phyloP scores from a whole-genome alignment of 2,113 vertebrate genomes.

The Elaphurus davidianus region DNA sequence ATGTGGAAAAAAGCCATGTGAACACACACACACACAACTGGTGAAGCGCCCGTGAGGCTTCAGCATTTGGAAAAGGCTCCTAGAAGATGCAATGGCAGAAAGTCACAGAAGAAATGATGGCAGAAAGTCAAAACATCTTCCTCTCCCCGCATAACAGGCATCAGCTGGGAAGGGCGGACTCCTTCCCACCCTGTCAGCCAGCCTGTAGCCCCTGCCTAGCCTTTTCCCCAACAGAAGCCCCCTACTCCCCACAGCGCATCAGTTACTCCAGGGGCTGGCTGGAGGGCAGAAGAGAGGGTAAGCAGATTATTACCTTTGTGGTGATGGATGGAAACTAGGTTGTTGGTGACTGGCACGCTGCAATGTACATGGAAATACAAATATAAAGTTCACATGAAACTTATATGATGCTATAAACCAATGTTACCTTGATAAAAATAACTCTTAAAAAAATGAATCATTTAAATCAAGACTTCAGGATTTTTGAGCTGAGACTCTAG shows the following conservation, averaged over 20 bases:
- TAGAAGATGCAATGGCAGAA: not conserved
- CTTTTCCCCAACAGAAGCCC: not conserved
- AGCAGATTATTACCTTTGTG: not conserved
- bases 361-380: not conserved
- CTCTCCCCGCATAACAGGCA: too few relatives aligned
- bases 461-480: not conserved
- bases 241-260: not conserved
- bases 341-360: not conserved
- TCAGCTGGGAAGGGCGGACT: not conserved
- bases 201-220: not conserved
- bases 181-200: not conserved
- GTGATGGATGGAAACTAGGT: not conserved
- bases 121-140: not conserved
- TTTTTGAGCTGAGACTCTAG: not conserved
- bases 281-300: not conserved
- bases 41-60: not conserved
- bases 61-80: not conserved
- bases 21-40: not conserved
- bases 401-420: not conserved
- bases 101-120: not conserved
- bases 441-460: not conserved
- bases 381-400: not conserved
- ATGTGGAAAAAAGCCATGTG: not conserved
- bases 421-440: not conserved
- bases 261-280: not conserved